Evolutionary conservation across 2,797 vertebrate genomes (phyloP), one percentile per base, ranked within the genome.

Genomic region (Anguilla megastoma): DNA sequence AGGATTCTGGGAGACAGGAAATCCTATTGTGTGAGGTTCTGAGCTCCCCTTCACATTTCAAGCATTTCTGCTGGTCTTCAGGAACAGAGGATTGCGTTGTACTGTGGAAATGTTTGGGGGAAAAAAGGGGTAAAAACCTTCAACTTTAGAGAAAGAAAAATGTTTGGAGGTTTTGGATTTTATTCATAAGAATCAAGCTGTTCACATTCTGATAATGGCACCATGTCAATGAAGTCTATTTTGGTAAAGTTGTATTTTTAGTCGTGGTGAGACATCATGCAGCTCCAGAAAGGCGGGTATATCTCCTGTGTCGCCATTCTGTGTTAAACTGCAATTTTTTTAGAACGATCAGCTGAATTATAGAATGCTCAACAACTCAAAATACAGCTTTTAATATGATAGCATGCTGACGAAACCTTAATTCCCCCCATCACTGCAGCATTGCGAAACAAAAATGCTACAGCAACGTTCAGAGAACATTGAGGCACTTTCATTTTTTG

Each of bases 181-280:
- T 93, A 94, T 96, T 96, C 95, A 95, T 93, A 92, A 96, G 94
- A 95, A 95, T 95, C 96, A 96, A 96, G 96, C 96, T 97, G 96
- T 95, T 96, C 96, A 95, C 95, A 96, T 95, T 95, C 94, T 95
- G 95, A 97, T 95, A 94, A 95, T 96, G 96, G 96, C 96, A 96
- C 91, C 90, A 94, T 95, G 95, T 96, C 96, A 97, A 96, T 95
- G 94, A 94, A 94, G 95, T 96, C 96, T 96, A 96, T 96, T 97
- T 97, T 94, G 95, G 96, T 95, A 94, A 96, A 95, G 94, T 95
- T 96, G 69, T 96, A 96, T 97, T 96, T 96, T 96, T 96, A 96
- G 94, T 95, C 95, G 93, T 93, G 92, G 94, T 95, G 92, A 95
- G 95, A 95, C 95, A 95, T 94, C 92, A 94, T 95, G 94, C 94